Evolutionary conservation across 2,797 vertebrate genomes (phyloP), one percentile per base, ranked within the genome.

Genomic region (Alectoris magna): DNA sequence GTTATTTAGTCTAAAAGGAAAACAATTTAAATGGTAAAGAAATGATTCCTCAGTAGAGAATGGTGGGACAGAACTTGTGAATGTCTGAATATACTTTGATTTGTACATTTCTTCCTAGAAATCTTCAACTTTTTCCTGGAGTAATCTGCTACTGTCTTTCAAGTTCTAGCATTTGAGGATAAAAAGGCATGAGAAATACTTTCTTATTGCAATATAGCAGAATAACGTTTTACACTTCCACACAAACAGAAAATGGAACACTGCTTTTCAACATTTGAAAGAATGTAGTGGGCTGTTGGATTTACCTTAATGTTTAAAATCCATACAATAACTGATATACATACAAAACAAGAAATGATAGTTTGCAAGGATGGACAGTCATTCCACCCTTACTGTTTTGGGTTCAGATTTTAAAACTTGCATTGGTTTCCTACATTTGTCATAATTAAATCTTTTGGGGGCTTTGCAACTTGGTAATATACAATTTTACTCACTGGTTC

Each of bases 401-500:
- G 29, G 14, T 60, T 82, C 29, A 55, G 13, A 53, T 83, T 91
- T 93, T 63, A 56, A 71, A 39, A 41, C 22, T 70, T 64, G 14
- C 13, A n/a, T 56, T 80, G 14, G 1, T 67, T 88, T 90, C 70
- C 24, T 73, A 24, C 5, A 17, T 88, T 83, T 93, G 13, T 80
- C 5, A 56, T 55, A 6, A 4, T 83, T 66, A 39, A 70, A 46
- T 15, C 77, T 60, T 91, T 88, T 13, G 17, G 6, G 58, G 24
- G 11, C 5, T 85, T 87, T 87, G 11, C 38, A 64, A 55, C 34
- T 80, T 34, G 85, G 14, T 87, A 68, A 67, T 77, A 41, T 5
- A 46, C 7, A 58, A 24, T 69, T 93, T 85, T 77, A 49, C 21
- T 74, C 74, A 17, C 26, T 87, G 11, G 49, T n/a, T 88, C 75